Evolutionary conservation across 2,113 vertebrate genomes (phyloP).

Genomic region (Pseudorhombus dupliciocellatus): DNA sequence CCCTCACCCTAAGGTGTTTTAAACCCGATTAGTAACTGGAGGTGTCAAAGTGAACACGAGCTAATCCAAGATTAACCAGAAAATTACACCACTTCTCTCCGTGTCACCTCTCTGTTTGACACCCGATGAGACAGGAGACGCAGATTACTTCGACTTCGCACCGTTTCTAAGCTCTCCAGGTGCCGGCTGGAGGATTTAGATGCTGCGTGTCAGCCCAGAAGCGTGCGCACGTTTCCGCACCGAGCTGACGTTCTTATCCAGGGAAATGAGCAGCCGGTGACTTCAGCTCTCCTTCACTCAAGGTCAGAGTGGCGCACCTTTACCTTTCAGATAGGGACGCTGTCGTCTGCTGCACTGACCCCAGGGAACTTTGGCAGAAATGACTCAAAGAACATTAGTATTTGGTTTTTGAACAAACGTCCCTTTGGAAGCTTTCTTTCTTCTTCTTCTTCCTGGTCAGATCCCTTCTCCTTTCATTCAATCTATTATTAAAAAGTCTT

Average conservation of each 20-base stretch:
- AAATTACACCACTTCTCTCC: constrained; percentile 68
- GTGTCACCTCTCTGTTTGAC: constrained; percentile 57
- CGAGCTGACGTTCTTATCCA: constrained; percentile 43
- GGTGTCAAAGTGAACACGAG: constrained; percentile 72
- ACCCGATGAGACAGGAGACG: constrained; percentile 56
- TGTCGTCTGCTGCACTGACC: neutral
- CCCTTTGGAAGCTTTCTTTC: neutral
- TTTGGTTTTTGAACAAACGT: neutral
- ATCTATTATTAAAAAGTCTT: neutral
- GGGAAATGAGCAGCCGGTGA: neutral
- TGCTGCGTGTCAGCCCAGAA: constrained; percentile 40
- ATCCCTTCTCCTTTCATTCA: neutral
- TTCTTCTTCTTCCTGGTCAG: neutral
- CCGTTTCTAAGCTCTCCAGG: constrained; percentile 72
- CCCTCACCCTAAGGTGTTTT: constrained; percentile 54
- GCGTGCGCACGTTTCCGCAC: constrained; percentile 13
- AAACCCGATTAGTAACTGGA: constrained; percentile 70
- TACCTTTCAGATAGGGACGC: constrained; percentile 18
- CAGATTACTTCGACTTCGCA: constrained; percentile 69
- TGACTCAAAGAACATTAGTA: neutral
- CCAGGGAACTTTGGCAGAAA: neutral
- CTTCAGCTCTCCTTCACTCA: constrained; percentile 22
- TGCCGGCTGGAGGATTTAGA: constrained; percentile 68
- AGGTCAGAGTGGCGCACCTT: constrained; percentile 3
- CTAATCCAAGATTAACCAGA: constrained; percentile 76